Base-by-base conservation (phyloP, 2,888 invertebrate genomes). In the Formica aserva region DNA sequence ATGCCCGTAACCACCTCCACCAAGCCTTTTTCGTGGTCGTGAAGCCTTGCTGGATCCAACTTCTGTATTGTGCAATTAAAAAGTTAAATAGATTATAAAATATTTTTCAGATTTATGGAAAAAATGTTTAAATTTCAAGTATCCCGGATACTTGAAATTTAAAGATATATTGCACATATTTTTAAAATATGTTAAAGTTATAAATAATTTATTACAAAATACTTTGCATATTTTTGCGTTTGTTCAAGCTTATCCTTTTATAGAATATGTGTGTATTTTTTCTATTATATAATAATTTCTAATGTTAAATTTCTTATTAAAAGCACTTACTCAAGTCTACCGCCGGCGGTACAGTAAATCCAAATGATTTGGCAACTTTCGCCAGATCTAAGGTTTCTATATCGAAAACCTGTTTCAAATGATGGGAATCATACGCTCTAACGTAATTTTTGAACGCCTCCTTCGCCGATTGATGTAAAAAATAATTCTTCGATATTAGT, bases 381-480 rank as follows among this genome's bases (percentile, higher is more conserved):
- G 97, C 96, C 93, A 99, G 95, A 95, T 99, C 99, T 88, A 99
- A 95, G 0, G 98, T 98, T 92, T 97, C 97, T 65, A 99, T 97
- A 95, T 99, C 97, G 95, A 98, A 99, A 92, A 99, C 98, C 26
- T 97, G 97, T 95, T 99, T 99, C 91, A 99, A 96, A 93, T 98
- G 98, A 95, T 99, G 99, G 0, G 99, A 99, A 94, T 99, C 99
- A 94, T 99, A 99, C 0, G 99, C 98, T 82, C 99, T 96, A 2
- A 99, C 96, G 94, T 99, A 99, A 3, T 98, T 97, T 95, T 99
- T 99, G 95, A 98, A 99, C 0, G 98, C 99, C 95, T 99, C 99
- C 95, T 98, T 98, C 0, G 98, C 99, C 0, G 99, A 99, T 95
- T 97, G 97, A 95, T 99, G 98, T 63, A 99, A 96, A 95, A 98